Percentiles rank a stretch among this genome's conserved stretches.
phyloP scores from a whole-genome alignment of 2,113 vertebrate genomes.

The Nannospalax galili region DNA sequence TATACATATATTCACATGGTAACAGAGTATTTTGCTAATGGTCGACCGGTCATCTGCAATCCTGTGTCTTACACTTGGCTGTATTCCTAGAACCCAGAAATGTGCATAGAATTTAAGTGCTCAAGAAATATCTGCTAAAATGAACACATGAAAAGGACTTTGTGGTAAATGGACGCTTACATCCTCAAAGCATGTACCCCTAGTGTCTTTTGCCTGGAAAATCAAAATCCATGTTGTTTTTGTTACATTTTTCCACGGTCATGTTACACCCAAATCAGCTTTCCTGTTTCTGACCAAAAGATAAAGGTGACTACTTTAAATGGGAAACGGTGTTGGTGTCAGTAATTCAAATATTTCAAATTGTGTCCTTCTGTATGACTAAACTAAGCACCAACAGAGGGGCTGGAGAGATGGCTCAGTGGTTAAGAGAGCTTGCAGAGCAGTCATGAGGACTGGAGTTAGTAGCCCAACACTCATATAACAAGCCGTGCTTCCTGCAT shows the following conservation, averaged over 20 bases:
- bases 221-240: background rate
- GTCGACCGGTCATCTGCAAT: background rate
- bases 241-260: background rate
- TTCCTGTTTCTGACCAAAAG: background rate
- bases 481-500: background rate
- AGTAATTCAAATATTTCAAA: background rate
- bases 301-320: background rate
- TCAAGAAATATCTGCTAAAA: constrained; percentile 8
- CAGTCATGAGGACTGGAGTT: background rate
- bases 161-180: background rate
- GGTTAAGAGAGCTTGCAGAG: background rate
- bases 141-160: background rate
- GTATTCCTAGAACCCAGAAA: background rate
- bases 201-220: background rate
- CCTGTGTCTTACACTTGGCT: background rate
- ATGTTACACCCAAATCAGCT: background rate
- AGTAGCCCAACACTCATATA: background rate
- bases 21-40: background rate
- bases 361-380: background rate
- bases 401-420: background rate
- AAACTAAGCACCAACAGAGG: background rate
- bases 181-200: background rate
- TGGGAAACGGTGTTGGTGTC: background rate
- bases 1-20: background rate
- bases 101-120: background rate